A percentile compares a stretch with the other conserved stretches of the same genome.
Conservation (phyloP, 2,888 invertebrate species). For the Phengaris arion region DNA sequence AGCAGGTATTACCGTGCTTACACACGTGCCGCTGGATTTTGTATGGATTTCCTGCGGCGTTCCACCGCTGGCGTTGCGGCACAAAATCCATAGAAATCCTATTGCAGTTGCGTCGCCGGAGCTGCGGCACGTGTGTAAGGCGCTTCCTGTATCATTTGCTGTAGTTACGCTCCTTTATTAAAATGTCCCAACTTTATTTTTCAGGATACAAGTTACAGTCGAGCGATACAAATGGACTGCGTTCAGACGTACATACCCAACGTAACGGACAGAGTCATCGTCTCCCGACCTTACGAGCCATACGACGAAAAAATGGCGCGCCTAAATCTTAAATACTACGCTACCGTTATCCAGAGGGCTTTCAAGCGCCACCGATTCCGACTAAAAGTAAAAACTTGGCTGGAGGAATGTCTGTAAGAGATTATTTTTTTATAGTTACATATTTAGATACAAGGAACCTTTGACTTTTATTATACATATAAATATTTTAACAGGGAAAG, state of each 20-base stretch:
- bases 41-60: too few species aligned
- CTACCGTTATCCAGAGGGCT: slow-evolving; percentile 83
- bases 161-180: too few species aligned
- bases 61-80: too few species aligned
- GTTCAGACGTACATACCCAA: slow-evolving; percentile 80
- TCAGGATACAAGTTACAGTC: slow-evolving; percentile 76
- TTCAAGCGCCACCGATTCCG: slow-evolving; percentile 80
- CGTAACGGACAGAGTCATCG: slow-evolving; percentile 81
- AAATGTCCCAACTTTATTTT: slow-evolving; percentile 38
- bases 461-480: too few species aligned
- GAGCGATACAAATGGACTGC: slow-evolving; percentile 81
- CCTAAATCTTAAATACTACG: slow-evolving; percentile 78
- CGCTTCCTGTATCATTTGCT: too few species aligned
- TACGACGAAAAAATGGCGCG: slow-evolving; percentile 80
- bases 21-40: too few species aligned
- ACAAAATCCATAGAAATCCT: too few species aligned
- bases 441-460: too few species aligned
- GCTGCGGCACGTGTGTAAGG: too few species aligned
- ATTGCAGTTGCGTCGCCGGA: too few species aligned
- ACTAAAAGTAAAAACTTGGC: slow-evolving; percentile 61
- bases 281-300: slow-evolving; percentile 82
- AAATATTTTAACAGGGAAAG: slow-evolving; percentile 54
- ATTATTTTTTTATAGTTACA: too few species aligned
- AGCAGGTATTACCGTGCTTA: too few species aligned
- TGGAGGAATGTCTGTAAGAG: slow-evolving; percentile 62